phyloP scores from a whole-genome alignment of 2,888 invertebrate species.

The Biston stratarius region DNA sequence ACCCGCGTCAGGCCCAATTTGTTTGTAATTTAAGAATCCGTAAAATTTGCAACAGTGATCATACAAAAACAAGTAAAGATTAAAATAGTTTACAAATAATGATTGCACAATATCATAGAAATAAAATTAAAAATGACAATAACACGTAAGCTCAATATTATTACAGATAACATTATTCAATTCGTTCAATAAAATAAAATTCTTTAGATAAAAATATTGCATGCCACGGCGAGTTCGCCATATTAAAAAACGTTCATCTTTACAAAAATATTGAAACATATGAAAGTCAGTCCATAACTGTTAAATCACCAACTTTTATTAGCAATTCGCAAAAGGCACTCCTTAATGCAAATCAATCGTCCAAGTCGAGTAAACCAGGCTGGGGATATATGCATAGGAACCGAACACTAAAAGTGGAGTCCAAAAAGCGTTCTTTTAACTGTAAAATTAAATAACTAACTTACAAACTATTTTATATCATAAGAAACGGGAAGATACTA shows the following conservation, averaged over 20 bases:
- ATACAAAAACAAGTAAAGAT: slow-evolving; percentile 43
- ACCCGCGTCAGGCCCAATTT: slow-evolving; percentile 43
- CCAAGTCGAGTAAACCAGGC: slow-evolving; percentile 41
- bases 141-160: slow-evolving; percentile 72
- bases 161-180: slow-evolving; percentile 50
- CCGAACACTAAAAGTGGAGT: slow-evolving; percentile 56
- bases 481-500: slow-evolving; percentile 76
- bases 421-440: slow-evolving; percentile 53
- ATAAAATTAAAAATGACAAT: slow-evolving; percentile 52
- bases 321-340: slow-evolving; percentile 77
- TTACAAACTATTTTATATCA: slow-evolving; percentile 58
- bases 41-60: slow-evolving; percentile 58
- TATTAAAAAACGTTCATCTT: slow-evolving; percentile 54
- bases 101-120: slow-evolving; percentile 64
- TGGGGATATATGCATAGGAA: slow-evolving; percentile 41
- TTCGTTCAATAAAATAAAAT: slow-evolving; percentile 49
- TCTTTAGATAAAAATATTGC: slow-evolving; percentile 63
- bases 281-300: slow-evolving; percentile 74
- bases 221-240: slow-evolving; percentile 53
- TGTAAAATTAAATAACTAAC: slow-evolving; percentile 51
- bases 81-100: slow-evolving; percentile 50
- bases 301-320: slow-evolving; percentile 61
- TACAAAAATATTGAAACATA: slow-evolving; percentile 75
- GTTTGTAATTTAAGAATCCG: slow-evolving; percentile 56
- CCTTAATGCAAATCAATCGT: slow-evolving; percentile 56